These are phyloP conservation scores for Arothron firmamentum DNA, from an alignment of 2,113 vertebrate genomes.

Conservation along the genomic window DNA sequence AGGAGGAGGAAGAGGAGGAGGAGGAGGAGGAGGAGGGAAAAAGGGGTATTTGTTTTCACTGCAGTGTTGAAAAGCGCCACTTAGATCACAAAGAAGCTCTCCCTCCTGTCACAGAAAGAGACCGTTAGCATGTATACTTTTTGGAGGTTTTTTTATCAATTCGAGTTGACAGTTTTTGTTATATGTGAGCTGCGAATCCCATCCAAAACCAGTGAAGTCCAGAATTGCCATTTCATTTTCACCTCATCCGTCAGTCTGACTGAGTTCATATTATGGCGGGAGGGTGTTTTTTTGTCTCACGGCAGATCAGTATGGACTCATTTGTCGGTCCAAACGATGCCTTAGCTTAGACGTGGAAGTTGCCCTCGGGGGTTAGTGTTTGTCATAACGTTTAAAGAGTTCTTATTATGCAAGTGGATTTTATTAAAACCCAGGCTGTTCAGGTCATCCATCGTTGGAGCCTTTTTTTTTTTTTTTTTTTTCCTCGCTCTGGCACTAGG, in stretches of 20 bases:
- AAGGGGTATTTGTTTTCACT: constrained; percentile 56
- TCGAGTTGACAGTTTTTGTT: constrained; percentile 29
- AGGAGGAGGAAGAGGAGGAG: constrained; percentile 32
- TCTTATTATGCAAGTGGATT: not conserved
- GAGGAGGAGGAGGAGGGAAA: constrained; percentile 36
- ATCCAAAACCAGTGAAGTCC: constrained; percentile 5
- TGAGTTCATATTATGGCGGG: constrained; percentile 8
- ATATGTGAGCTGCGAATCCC: constrained; percentile 25
- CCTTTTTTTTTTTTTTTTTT: not conserved
- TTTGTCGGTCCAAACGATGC: not conserved
- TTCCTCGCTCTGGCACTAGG: not conserved
- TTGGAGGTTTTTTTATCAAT: constrained; percentile 26
- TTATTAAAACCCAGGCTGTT: not conserved
- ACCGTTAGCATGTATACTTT: constrained; percentile 15
- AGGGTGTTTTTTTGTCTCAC: not conserved
- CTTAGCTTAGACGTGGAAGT: not conserved
- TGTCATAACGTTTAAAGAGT: not conserved
- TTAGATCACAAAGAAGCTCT: constrained; percentile 53
- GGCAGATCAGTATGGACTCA: no score
- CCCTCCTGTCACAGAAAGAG: not conserved
- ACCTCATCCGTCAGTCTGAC: constrained; percentile 17
- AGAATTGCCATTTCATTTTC: constrained; percentile 9
- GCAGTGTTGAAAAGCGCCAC: constrained; percentile 47
- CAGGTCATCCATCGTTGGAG: not conserved
- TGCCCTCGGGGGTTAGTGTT: not conserved